Base-by-base conservation (phyloP, 2,797 vertebrate genomes). In the Pelochelys cantorii region DNA sequence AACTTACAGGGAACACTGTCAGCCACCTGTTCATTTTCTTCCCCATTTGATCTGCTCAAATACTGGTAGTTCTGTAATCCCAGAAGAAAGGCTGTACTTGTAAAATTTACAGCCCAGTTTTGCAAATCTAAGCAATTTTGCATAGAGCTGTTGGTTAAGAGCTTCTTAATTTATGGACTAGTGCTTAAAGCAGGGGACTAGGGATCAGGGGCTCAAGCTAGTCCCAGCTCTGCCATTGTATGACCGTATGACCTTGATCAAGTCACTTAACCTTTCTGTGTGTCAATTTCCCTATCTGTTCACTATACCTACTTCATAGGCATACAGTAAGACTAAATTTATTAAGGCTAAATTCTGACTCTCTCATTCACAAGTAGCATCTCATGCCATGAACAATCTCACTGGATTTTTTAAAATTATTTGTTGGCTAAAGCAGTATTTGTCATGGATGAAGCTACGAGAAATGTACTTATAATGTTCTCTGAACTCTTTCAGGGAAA, bases 271-370 rank as follows among this genome's bases (percentile, higher is more conserved):
- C 96, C 95, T 96, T 93, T 92, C 96, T 75, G 74, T 48, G 88
- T 93, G 95, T 96, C 96, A 93, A 91, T 93, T 96, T 89, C 90
- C 85, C 94, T 95, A 95, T 95, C 93, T 97, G 95, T 81, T 95
- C 92, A 93, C 23, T 52, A 15, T 27, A 15, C 23, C 23, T 14
- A 71, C 55, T 79, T 93, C 88, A 20, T 84, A 88, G 90, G 88
- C 78, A 85, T 6, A 11, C 11, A 8, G 55, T 90, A 93, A 90
- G 93, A 75, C 11, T 88, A 92, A 95, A 96, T 95, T 95, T 95
- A 92, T 94, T 74, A 92, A 80, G 95, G 14, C 78, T 87, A 65
- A 83, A 77, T 83, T 89, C 96, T 79, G 53, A 84, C 91, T 52
- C 82, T 85, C 75, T 94, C 89, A 23, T 11, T 29, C 14, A 77